These are phyloP conservation scores for Aleiodes leptofemur DNA, from an alignment of 2,888 invertebrate species.

Conservation along the genomic window DNA sequence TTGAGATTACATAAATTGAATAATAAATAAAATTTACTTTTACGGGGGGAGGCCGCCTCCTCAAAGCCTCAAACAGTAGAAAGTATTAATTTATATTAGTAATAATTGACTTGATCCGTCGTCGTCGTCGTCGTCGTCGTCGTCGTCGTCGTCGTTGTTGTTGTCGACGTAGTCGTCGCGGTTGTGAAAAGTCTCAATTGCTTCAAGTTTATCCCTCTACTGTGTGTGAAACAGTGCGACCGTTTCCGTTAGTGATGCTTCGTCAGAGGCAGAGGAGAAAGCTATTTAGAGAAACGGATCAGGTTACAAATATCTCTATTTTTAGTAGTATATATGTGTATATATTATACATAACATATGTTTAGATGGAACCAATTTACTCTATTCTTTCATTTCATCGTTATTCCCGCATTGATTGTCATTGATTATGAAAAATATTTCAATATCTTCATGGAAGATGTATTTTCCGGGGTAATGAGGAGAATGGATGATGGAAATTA, in stretches of 20 bases:
- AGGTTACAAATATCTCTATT: constrained; percentile 8
- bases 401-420: not conserved
- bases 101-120: too few species aligned
- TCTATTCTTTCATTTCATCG: not conserved
- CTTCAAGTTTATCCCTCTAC: constrained; percentile 17
- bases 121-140: too few species aligned
- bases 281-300: constrained; percentile 26
- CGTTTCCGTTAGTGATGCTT: constrained; percentile 1
- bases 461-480: not conserved
- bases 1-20: too few species aligned
- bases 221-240: not conserved
- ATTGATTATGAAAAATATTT: too few species aligned
- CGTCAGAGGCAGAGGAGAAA: not conserved
- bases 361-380: not conserved
- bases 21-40: too few species aligned
- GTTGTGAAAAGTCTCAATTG: constrained; percentile 1
- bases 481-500: not conserved
- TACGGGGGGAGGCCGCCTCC: too few species aligned
- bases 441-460: too few species aligned
- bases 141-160: not conserved
- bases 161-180: not conserved
- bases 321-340: not conserved
- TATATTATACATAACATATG: too few species aligned
- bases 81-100: too few species aligned
- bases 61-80: too few species aligned